Evolutionary conservation across 2,797 vertebrate species (phyloP).

Genomic region (Hippoglossus hippoglossus): DNA sequence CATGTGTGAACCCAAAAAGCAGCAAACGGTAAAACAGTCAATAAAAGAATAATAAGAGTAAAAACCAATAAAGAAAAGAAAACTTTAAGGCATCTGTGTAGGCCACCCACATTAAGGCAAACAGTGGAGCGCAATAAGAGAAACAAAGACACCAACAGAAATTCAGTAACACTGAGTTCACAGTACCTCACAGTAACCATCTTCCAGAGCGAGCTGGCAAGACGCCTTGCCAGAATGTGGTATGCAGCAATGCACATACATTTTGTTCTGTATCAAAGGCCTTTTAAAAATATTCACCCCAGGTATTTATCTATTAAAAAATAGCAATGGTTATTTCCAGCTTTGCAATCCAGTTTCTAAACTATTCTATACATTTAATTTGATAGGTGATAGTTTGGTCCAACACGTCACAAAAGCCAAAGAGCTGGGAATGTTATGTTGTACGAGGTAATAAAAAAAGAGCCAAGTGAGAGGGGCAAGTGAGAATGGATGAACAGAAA

Average conservation of each 20-base stretch:
- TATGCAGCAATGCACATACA: constrained; percentile 14
- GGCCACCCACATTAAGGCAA: constrained; percentile 25
- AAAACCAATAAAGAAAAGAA: constrained; percentile 27
- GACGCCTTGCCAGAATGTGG: constrained; percentile 15
- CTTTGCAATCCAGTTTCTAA: constrained; percentile 31
- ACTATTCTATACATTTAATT: constrained; percentile 23
- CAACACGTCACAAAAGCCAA: constrained; percentile 11
- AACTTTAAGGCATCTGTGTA: constrained; percentile 39
- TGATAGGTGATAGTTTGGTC: constrained; percentile 3
- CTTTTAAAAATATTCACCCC: neutral
- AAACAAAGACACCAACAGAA: constrained; percentile 35
- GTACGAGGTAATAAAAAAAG: neutral
- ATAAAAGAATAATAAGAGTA: constrained; percentile 15
- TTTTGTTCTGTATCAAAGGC: constrained; percentile 25
- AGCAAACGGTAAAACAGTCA: constrained; percentile 49
- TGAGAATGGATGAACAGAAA: neutral
- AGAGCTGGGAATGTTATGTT: constrained; percentile 20
- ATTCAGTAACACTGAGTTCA: constrained; percentile 68
- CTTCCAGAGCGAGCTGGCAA: constrained; percentile 18
- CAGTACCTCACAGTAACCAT: constrained; percentile 60
- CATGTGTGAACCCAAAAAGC: constrained; percentile 48
- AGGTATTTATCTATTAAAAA: neutral
- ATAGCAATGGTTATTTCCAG: neutral
- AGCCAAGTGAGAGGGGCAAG: constrained; percentile 12
- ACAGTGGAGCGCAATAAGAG: constrained; percentile 19